Conservation (phyloP, 2,797 vertebrate genomes). For the Cryptoprocta ferox region DNA sequence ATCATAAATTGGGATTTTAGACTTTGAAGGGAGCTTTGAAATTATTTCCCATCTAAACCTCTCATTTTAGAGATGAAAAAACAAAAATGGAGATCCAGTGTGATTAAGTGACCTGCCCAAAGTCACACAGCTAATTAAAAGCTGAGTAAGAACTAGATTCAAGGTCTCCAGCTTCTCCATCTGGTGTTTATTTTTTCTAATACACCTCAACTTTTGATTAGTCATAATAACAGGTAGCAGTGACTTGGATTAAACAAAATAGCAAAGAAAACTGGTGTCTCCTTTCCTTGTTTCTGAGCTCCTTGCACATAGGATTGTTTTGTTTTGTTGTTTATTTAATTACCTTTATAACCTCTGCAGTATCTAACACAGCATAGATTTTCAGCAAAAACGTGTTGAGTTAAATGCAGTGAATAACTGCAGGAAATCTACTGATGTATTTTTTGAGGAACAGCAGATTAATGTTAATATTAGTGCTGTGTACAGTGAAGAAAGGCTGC, state of each 20-base stretch:
- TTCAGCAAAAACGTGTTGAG: neutral
- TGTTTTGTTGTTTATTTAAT: conserved; percentile 8
- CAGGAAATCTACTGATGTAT: neutral
- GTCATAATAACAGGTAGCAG: conserved; percentile 51
- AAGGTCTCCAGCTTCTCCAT: conserved; percentile 52
- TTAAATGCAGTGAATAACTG: conserved; percentile 12
- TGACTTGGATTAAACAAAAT: conserved; percentile 46
- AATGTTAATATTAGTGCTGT: neutral
- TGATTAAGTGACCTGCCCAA: conserved; percentile 74
- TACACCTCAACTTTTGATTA: conserved; percentile 64
- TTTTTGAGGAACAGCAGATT: neutral
- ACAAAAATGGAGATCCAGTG: neutral
- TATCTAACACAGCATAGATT: neutral
- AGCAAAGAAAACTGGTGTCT: neutral
- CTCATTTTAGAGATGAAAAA: conserved; percentile 74
- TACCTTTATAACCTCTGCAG: conserved; percentile 22
- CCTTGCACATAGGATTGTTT: neutral
- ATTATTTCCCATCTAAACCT: conserved; percentile 73
- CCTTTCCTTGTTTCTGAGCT: conserved; percentile 15
- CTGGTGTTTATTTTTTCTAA: conserved; percentile 42
- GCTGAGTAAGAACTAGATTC: conserved; percentile 60
- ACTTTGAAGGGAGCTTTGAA: conserved; percentile 68
- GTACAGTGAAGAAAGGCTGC: neutral
- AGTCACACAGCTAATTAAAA: conserved; percentile 73
- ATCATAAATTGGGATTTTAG: conserved; percentile 72